These are phyloP conservation scores for Anoplophora glabripennis DNA, from an alignment of 1,140 invertebrate genomes.

Conservation along the genomic window DNA sequence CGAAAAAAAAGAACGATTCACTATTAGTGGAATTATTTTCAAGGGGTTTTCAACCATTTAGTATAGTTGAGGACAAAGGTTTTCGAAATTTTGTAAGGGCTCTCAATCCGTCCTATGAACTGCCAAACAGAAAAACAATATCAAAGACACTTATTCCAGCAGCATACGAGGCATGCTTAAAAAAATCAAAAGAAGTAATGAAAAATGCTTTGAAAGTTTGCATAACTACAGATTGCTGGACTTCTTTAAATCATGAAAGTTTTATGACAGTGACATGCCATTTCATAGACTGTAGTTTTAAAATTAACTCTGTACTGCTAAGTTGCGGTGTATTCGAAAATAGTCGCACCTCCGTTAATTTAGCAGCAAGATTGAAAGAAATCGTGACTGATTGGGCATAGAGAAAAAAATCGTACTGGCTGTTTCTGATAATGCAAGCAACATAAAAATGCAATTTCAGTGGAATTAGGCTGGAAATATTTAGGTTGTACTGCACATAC, in stretches of 20 bases:
- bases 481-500: slow-evolving; percentile 36
- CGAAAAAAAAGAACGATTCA: too few relatives aligned
- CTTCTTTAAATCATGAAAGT: too few relatives aligned
- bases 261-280: too few relatives aligned
- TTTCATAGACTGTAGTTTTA: too few relatives aligned
- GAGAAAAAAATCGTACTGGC: slow-evolving; percentile 24
- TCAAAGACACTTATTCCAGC: slow-evolving; percentile 10
- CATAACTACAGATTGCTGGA: too few relatives aligned
- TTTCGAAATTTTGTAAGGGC: slow-evolving; percentile 25
- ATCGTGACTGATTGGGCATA: slow-evolving; percentile 25
- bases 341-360: too few relatives aligned
- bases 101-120: slow-evolving; percentile 32
- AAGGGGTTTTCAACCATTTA: slow-evolving; percentile 38
- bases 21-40: too few relatives aligned
- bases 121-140: slow-evolving; percentile 29
- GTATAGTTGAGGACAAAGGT: slow-evolving; percentile 34
- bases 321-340: slow-evolving; percentile 10
- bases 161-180: not conserved
- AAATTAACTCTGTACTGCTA: too few relatives aligned
- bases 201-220: too few relatives aligned
- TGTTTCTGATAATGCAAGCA: slow-evolving; percentile 32
- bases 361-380: slow-evolving; percentile 13
- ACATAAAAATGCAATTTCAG: slow-evolving; percentile 29
- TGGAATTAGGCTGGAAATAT: slow-evolving; percentile 26
- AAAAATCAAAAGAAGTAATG: not conserved